phyloP scores from a whole-genome alignment of 1,140 invertebrate genomes.

The Bathynomus jamesi region DNA sequence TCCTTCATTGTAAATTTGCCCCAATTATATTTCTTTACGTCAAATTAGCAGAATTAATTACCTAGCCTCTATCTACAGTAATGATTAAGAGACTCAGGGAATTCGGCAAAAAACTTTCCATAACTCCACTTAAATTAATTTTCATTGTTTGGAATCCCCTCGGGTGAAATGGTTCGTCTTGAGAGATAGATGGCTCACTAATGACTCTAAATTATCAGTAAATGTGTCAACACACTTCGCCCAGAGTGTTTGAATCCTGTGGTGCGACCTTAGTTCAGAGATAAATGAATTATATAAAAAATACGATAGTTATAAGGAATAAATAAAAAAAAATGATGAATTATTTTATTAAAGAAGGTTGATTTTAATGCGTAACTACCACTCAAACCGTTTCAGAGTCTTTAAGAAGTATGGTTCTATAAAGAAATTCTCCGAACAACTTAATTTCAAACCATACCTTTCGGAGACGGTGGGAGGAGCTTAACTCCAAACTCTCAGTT shows the following conservation, averaged over 20 bases:
- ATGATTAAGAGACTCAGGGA: too few species aligned
- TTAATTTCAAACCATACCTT: too few species aligned
- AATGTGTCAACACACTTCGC: neutral
- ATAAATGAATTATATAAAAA: neutral
- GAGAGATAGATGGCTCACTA: neutral
- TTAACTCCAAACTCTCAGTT: neutral
- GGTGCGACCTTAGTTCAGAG: neutral
- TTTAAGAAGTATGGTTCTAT: neutral
- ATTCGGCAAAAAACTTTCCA: too few species aligned
- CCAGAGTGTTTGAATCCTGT: neutral
- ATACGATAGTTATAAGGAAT: neutral
- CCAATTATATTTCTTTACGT: too few species aligned
- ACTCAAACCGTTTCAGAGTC: neutral
- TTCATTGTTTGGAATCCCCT: neutral
- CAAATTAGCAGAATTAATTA: too few species aligned
- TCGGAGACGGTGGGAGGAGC: neutral
- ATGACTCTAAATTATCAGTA: constrained; percentile 1
- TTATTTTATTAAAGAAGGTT: neutral
- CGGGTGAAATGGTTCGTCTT: neutral
- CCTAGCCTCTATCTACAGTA: too few species aligned
- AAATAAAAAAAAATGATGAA: neutral
- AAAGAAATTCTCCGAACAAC: too few species aligned
- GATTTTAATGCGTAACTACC: neutral
- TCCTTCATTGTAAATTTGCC: too few species aligned
- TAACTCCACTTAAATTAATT: neutral